phyloP scores from a whole-genome alignment of 2,113 vertebrate species.

The Balaenoptera acutorostrata region DNA sequence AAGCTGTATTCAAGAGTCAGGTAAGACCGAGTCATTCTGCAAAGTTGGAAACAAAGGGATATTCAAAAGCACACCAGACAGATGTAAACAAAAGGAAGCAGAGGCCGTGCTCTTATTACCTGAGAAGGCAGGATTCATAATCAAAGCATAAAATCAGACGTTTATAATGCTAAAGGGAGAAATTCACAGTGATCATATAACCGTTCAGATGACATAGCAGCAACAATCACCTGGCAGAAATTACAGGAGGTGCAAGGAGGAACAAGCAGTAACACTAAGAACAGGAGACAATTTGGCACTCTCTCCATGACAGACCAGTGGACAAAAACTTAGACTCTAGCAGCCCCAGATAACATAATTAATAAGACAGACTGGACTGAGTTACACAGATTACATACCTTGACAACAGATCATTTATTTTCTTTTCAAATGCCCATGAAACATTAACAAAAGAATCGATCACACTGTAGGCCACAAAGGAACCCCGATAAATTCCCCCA shows the following conservation, averaged over 20 bases:
- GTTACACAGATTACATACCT: not conserved
- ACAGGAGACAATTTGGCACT: too few species aligned
- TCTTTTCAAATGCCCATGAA: conserved; percentile 21
- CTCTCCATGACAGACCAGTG: not conserved
- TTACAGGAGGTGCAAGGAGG: not conserved
- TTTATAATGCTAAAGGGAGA: not conserved
- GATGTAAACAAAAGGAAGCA: not conserved
- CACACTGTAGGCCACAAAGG: not conserved
- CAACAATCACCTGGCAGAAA: not conserved
- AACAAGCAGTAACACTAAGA: not conserved
- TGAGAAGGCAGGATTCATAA: not conserved
- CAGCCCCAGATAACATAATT: not conserved
- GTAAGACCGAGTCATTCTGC: not conserved
- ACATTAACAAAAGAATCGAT: conserved; percentile 20
- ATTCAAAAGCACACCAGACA: not conserved
- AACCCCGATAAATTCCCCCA: not conserved
- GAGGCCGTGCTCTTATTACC: not conserved
- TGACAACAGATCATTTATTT: not conserved
- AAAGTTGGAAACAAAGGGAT: not conserved
- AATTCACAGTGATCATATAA: rapidly evolving
- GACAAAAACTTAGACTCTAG: not conserved
- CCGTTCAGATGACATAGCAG: rapidly evolving
- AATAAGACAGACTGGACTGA: not conserved
- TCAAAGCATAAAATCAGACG: not conserved
- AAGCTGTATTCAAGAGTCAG: not conserved